Evolutionary conservation across 2,888 invertebrate species (phyloP).

Genomic region (Polia nebulosa): DNA sequence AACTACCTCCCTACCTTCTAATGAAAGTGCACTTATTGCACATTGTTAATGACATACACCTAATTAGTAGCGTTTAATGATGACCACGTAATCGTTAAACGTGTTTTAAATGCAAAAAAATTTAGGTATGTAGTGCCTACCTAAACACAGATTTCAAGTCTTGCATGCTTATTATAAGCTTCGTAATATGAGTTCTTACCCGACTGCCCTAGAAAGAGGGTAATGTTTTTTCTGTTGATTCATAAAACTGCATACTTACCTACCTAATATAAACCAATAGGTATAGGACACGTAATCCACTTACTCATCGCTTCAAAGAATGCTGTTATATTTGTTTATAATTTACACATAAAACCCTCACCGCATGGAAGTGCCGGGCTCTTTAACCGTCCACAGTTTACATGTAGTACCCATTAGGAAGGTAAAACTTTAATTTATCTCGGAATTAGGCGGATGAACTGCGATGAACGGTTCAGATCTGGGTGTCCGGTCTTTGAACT

Average conservation of each 20-base stretch:
- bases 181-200: constrained; percentile 3
- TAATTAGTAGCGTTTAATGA: constrained; percentile 47
- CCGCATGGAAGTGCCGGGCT: constrained; percentile 34
- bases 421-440: constrained; percentile 51
- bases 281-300: constrained; percentile 47
- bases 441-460: constrained; percentile 75
- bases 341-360: constrained; percentile 53
- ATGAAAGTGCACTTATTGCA: constrained; percentile 44
- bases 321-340: constrained; percentile 62
- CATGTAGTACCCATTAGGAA: constrained; percentile 31
- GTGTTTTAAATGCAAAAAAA: constrained; percentile 43
- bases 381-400: constrained; percentile 30
- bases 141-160: neutral
- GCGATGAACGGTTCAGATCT: constrained; percentile 73
- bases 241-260: constrained; percentile 25
- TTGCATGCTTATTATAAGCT: neutral
- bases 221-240: constrained; percentile 42
- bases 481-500: constrained; percentile 84
- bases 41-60: constrained; percentile 51
- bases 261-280: constrained; percentile 41
- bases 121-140: constrained; percentile 1
- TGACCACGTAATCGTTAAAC: constrained; percentile 55
- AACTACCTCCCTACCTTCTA: neutral
- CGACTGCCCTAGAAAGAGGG: too few species aligned
- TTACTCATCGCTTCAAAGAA: constrained; percentile 76